Conservation (phyloP, 2,888 invertebrate genomes). For the Amiota communis region DNA sequence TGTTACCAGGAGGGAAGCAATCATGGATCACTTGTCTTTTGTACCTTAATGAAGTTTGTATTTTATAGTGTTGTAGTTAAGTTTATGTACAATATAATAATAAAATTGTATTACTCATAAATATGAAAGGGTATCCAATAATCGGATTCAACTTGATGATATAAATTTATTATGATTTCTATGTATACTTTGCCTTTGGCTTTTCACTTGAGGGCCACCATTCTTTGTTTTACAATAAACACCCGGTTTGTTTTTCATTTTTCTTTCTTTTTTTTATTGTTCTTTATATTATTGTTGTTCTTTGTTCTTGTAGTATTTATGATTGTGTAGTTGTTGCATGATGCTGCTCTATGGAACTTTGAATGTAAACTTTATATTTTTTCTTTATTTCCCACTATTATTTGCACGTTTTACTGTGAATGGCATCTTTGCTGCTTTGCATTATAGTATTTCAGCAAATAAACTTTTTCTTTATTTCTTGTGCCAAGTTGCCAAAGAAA, state of each 20-base stretch:
- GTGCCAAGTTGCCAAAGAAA: too few species aligned
- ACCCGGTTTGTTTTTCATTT: neutral
- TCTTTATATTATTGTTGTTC: neutral
- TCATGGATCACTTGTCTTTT: too few species aligned
- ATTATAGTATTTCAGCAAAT: neutral
- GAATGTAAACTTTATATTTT: neutral
- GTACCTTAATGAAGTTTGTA: too few species aligned
- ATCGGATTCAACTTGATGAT: too few species aligned
- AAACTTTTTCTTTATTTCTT: too few species aligned
- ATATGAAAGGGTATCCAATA: too few species aligned
- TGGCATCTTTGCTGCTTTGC: neutral
- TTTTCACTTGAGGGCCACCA: neutral
- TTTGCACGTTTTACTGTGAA: neutral
- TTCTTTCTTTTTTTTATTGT: neutral
- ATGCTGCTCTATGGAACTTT: neutral
- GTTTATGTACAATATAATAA: too few species aligned
- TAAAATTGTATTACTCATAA: too few species aligned
- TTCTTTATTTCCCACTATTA: neutral
- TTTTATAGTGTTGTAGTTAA: too few species aligned
- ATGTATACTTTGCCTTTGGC: too few species aligned
- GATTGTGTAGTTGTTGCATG: neutral
- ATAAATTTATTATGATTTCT: too few species aligned
- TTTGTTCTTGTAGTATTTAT: neutral
- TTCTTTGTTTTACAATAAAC: neutral
- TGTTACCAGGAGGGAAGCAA: too few species aligned